These are phyloP conservation scores for Teleopsis dalmanni DNA, from an alignment of 1,140 invertebrate genomes.

Conservation along the genomic window DNA sequence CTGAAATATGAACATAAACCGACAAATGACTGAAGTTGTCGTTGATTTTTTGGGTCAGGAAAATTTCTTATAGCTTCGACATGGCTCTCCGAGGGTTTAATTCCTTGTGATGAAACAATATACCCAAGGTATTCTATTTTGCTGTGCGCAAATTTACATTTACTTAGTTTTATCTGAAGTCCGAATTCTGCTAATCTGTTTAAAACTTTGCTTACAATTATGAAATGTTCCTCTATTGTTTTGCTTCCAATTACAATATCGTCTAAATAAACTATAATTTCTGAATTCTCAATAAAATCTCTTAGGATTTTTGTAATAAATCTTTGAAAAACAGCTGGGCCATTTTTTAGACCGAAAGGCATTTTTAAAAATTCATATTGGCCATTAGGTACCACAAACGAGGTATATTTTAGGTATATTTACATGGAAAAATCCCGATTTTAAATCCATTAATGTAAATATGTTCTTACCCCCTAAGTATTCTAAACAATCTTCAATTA, in stretches of 20 bases:
- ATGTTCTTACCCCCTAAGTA: background rate
- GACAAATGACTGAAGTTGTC: slow-evolving; percentile 14
- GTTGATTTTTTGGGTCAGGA: slow-evolving; percentile 1
- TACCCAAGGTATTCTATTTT: slow-evolving; percentile 16
- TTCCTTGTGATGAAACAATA: background rate
- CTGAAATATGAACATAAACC: slow-evolving; percentile 13
- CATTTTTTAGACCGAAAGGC: background rate
- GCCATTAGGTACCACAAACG: background rate
- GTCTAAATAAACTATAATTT: slow-evolving; percentile 2
- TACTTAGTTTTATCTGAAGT: background rate
- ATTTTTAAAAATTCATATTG: slow-evolving; percentile 1
- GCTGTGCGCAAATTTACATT: slow-evolving; percentile 3
- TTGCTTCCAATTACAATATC: background rate
- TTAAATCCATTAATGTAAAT: background rate
- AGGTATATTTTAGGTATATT: background rate
- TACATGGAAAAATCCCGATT: background rate
- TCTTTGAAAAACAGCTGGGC: slow-evolving; percentile 6
- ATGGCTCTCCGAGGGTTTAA: slow-evolving; percentile 4
- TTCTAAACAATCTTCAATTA: slow-evolving; percentile 43
- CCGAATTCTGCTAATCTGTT: background rate
- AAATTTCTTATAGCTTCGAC: slow-evolving; percentile 11
- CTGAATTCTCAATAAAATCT: background rate
- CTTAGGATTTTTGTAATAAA: slow-evolving; percentile 2
- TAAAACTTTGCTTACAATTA: background rate
- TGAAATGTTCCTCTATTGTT: slow-evolving; percentile 3